Evolutionary conservation across 2,888 invertebrate species (phyloP).

Genomic region (Spisula solida): DNA sequence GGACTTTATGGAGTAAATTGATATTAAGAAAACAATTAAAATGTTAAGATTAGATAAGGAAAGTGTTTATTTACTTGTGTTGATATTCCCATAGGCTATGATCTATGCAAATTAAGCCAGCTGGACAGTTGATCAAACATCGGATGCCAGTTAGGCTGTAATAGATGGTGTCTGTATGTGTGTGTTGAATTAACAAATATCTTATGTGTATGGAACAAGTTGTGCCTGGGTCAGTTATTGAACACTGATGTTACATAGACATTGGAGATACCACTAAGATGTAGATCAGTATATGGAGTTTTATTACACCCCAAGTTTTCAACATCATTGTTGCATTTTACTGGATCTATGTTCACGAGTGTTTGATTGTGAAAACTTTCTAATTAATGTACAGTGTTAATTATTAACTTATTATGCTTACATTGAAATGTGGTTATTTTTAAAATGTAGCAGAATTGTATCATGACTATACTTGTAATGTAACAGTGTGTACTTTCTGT

Average conservation of each 20-base stretch:
- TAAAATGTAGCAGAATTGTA: neutral
- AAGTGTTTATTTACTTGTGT: slow-evolving; percentile 20
- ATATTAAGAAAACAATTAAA: slow-evolving; percentile 33
- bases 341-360: neutral
- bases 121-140: neutral
- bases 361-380: neutral
- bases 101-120: slow-evolving; percentile 7
- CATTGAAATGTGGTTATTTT: neutral
- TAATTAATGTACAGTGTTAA: neutral
- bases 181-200: slow-evolving; percentile 4
- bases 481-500: neutral
- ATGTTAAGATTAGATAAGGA: slow-evolving; percentile 2
- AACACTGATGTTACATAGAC: neutral
- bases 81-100: slow-evolving; percentile 22
- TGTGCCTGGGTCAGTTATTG: neutral
- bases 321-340: neutral
- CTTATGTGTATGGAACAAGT: too few species aligned
- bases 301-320: neutral
- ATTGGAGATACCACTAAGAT: neutral
- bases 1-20: slow-evolving; percentile 46
- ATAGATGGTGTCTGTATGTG: neutral
- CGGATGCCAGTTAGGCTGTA: neutral
- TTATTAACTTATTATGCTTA: neutral
- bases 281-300: neutral
- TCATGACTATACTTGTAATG: too few species aligned